These are phyloP conservation scores for Lasioglossum malachurum DNA, from an alignment of 2,888 invertebrate genomes.

Conservation along the genomic window DNA sequence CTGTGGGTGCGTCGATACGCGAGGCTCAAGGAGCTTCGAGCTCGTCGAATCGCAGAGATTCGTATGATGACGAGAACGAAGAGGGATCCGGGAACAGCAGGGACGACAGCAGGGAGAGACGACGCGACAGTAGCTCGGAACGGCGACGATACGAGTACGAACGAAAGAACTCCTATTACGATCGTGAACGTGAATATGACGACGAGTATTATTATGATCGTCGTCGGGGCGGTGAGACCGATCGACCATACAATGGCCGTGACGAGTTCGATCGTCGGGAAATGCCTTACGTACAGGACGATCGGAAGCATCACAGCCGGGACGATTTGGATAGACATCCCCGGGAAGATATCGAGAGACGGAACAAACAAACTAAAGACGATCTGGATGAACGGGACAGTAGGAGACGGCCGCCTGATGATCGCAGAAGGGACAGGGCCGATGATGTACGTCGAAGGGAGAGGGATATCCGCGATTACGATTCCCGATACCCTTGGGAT, in stretches of 20 bases:
- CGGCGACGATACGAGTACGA: slow-evolving; percentile 79
- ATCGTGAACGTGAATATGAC: slow-evolving; percentile 82
- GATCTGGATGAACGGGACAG: slow-evolving; percentile 79
- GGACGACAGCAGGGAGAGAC: slow-evolving; percentile 81
- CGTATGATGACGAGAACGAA: slow-evolving; percentile 82
- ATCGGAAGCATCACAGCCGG: slow-evolving; percentile 79
- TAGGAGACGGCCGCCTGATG: slow-evolving; percentile 76
- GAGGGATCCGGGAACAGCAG: slow-evolving; percentile 82
- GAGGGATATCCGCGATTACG: slow-evolving; percentile 77
- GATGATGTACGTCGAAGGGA: slow-evolving; percentile 77
- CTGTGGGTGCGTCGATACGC: slow-evolving; percentile 81
- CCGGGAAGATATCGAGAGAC: slow-evolving; percentile 79
- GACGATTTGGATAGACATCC: slow-evolving; percentile 80
- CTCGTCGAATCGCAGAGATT: slow-evolving; percentile 79
- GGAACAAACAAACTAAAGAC: slow-evolving; percentile 77
- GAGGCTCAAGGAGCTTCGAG: slow-evolving; percentile 75
- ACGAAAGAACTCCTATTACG: slow-evolving; percentile 79
- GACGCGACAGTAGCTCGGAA: slow-evolving; percentile 80
- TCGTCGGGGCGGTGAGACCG: slow-evolving; percentile 78
- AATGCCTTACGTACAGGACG: slow-evolving; percentile 78
- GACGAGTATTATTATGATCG: slow-evolving; percentile 83
- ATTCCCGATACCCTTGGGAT: slow-evolving; percentile 77
- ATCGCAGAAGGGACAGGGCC: slow-evolving; percentile 75
- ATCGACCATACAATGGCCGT: slow-evolving; percentile 79
- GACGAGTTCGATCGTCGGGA: slow-evolving; percentile 83